Evolutionary conservation across 2,113 vertebrate genomes (phyloP).

Genomic region (Suncus etruscus): DNA sequence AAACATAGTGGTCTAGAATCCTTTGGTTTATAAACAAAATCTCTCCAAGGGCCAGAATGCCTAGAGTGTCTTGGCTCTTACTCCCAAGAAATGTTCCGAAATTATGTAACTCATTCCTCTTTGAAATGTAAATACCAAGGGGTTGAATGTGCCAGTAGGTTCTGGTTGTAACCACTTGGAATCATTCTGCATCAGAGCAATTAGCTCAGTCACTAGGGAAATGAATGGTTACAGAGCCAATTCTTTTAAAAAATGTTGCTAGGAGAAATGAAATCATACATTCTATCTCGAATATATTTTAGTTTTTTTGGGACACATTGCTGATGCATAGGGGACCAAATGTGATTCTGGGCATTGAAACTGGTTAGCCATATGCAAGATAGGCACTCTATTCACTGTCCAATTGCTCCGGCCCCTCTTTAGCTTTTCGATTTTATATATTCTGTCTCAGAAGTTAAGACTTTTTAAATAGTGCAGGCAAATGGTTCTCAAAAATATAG

Average conservation of each 20-base stretch:
- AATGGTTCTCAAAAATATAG: no score
- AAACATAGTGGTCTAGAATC: constrained; percentile 19
- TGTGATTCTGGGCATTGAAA: no score
- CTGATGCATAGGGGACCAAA: no score
- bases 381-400: no score
- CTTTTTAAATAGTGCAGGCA: no score
- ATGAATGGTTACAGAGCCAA: not conserved
- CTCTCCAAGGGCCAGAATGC: no score
- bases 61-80: constrained; percentile 25
- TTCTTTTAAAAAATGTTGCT: constrained; percentile 41
- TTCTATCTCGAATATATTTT: not conserved
- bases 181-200: constrained; percentile 12
- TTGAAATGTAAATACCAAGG: not conserved
- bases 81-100: not conserved
- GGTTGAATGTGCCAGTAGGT: not conserved
- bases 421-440: no score
- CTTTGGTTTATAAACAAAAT: constrained; percentile 52
- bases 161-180: not conserved
- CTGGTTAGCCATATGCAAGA: no score
- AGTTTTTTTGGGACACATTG: no score
- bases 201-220: constrained; percentile 16
- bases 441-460: no score
- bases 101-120: not conserved
- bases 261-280: not conserved
- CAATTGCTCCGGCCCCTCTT: no score